phyloP scores from a whole-genome alignment of 2,888 invertebrate species.

The Selenia dentaria region DNA sequence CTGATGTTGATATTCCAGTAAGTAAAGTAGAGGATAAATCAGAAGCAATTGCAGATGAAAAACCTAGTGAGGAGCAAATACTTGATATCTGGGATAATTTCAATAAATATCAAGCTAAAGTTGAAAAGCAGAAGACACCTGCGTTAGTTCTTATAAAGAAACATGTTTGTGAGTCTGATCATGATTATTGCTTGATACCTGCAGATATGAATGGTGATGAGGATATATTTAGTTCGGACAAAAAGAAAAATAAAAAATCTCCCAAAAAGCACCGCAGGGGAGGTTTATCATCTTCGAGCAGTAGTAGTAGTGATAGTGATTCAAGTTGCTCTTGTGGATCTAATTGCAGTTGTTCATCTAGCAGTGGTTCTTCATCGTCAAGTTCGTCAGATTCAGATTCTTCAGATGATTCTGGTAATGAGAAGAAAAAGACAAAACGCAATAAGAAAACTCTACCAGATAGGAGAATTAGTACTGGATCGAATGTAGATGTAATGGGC shows the following conservation, averaged over 20 bases:
- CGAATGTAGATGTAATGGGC: constrained; percentile 82
- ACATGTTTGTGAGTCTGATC: constrained; percentile 88
- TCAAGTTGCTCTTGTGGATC: constrained; percentile 93
- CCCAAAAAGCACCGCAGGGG: constrained; percentile 76
- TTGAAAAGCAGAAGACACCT: constrained; percentile 83
- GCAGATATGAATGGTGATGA: constrained; percentile 74
- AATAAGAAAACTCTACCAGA: constrained; percentile 62
- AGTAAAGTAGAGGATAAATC: constrained; percentile 50
- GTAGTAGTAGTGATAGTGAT: constrained; percentile 89
- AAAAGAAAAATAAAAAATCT: constrained; percentile 79
- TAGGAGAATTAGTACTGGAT: constrained; percentile 72
- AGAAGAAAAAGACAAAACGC: constrained; percentile 73
- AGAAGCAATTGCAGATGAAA: constrained; percentile 66
- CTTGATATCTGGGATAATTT: constrained; percentile 92
- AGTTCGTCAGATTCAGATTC: constrained; percentile 82
- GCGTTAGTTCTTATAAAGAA: constrained; percentile 76
- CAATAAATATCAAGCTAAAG: constrained; percentile 89
- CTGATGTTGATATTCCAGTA: constrained; percentile 16
- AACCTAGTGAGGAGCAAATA: constrained; percentile 85
- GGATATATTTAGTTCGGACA: constrained; percentile 63
- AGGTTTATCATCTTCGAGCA: constrained; percentile 88
- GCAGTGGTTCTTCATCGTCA: constrained; percentile 88
- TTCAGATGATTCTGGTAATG: constrained; percentile 68
- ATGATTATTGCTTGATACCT: constrained; percentile 89
- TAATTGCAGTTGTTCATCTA: constrained; percentile 92